Percentiles rank a stretch among this genome's conserved stretches.
Conservation (phyloP, 53 echinoderm and acorn worm genomes). For the Crossaster papposus region DNA sequence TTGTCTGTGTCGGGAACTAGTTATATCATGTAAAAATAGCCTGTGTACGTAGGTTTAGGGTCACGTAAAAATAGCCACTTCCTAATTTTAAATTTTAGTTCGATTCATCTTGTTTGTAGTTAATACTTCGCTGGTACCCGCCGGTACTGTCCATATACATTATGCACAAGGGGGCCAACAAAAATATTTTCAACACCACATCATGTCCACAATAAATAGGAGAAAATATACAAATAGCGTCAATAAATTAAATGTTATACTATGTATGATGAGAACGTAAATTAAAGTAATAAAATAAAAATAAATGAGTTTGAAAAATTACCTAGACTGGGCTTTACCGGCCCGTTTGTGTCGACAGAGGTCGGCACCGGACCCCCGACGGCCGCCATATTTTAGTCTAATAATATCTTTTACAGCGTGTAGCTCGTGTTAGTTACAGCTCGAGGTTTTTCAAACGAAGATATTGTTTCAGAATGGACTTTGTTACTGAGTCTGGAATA, state of each 20-base stretch:
- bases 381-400: slow-evolving; percentile 31
- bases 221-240: not conserved
- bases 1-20: too few relatives aligned
- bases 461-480: too few relatives aligned
- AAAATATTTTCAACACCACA: not conserved
- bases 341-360: slow-evolving; percentile 55
- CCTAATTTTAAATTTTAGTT: too few relatives aligned
- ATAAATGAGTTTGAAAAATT: not conserved
- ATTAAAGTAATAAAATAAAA: not conserved
- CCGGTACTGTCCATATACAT: not conserved
- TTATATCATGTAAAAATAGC: too few relatives aligned
- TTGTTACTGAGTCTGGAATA: too few relatives aligned
- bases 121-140: not conserved
- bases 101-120: too few relatives aligned
- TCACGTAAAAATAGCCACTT: too few relatives aligned
- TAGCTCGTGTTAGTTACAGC: not conserved
- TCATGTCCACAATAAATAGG: not conserved
- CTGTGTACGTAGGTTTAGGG: too few relatives aligned
- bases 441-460: too few relatives aligned
- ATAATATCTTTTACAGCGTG: slow-evolving; percentile 9
- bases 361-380: slow-evolving; percentile 24
- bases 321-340: slow-evolving; percentile 32
- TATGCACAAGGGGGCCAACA: not conserved
- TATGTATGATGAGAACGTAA: too few relatives aligned
- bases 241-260: not conserved